Base-by-base conservation (phyloP, 2,113 vertebrate genomes). In the Colossoma macropomum region DNA sequence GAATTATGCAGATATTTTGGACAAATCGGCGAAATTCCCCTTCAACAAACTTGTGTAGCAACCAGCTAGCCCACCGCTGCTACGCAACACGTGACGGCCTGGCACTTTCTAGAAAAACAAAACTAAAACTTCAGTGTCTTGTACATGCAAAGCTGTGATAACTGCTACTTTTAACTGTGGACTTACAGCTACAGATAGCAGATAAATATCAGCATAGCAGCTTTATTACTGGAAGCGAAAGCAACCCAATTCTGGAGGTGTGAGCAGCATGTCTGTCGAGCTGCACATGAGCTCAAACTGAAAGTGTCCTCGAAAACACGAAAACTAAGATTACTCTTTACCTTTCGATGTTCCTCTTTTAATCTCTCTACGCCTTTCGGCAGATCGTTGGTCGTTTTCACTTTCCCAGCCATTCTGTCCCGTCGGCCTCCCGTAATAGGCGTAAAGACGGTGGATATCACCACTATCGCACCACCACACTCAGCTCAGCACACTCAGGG, bases 311-410 rank as follows among this genome's bases (percentile, higher is more conserved):
- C 11, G 41, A 45, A 13, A 23, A 56, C 32, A 11, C 17, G 19
- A 50, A 11, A 30, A 19, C 56, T 45, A 45, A 45, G 48, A 54
- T 54, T 28, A 16, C 66, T 81, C 84, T 85, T 96, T 97, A 97
- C 97, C 97, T 97, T 96, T 84, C 93, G 83, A 45, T 97, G 95
- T 90, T 97, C 95, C 89, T 96, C 92, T 80, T 93, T 94, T 84
- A 97, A 95, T 90, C 95, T 95, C 87, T 88, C 89, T 87, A 96
- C 89, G 71, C 93, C 92, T 23, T 71, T 84, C 48, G 92, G 87
- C 83, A 87, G 85, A 75, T 93, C 89, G 63, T 68, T 50, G 13
- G 68, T 89, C 77, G 70, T 79, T 84, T 85, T 78, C 81, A 81
- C 85, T 62, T 80, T 88, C 71, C 85, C 91, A 70, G 91, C 88